Percentiles rank a stretch among this genome's conserved stretches.
phyloP scores from a whole-genome alignment of 2,113 vertebrate species.

The Lichenostomus cassidix region DNA sequence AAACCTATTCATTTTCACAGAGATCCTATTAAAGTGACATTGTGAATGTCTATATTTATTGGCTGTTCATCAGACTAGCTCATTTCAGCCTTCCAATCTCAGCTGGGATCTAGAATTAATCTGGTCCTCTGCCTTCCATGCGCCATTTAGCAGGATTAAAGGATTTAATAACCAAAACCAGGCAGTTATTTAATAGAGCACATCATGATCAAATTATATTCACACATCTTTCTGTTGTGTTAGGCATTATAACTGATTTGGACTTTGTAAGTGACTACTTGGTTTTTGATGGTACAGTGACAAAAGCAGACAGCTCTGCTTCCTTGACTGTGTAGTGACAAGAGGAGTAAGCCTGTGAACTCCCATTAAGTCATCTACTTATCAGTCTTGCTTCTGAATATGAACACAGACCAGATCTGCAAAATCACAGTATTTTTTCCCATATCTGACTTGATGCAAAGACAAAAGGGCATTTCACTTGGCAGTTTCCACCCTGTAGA shows the following conservation, averaged over 20 bases:
- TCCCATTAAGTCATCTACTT: not conserved
- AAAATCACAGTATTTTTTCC: not conserved
- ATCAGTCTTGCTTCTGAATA: not conserved
- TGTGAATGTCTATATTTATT: not conserved
- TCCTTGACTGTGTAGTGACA: not conserved
- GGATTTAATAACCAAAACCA: not conserved
- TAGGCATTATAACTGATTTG: not conserved
- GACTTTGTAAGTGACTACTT: not conserved
- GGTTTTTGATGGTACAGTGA: not conserved
- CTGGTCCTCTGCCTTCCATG: not conserved
- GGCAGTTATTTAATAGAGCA: not conserved
- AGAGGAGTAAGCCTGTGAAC: not conserved
- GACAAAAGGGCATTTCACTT: not conserved
- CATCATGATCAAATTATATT: not conserved
- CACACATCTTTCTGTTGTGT: not conserved
- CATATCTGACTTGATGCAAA: not conserved
- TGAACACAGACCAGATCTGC: not conserved
- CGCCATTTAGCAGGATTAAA: conserved; percentile 13
- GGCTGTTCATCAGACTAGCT: not conserved
- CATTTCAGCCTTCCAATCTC: not conserved
- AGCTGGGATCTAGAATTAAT: not conserved
- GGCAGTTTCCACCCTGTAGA: not conserved
- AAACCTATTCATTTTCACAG: not conserved
- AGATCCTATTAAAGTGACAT: not conserved
- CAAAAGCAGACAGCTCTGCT: not conserved